Conservation (phyloP, 2,888 invertebrate genomes). For the Standfussiana lucernea region DNA sequence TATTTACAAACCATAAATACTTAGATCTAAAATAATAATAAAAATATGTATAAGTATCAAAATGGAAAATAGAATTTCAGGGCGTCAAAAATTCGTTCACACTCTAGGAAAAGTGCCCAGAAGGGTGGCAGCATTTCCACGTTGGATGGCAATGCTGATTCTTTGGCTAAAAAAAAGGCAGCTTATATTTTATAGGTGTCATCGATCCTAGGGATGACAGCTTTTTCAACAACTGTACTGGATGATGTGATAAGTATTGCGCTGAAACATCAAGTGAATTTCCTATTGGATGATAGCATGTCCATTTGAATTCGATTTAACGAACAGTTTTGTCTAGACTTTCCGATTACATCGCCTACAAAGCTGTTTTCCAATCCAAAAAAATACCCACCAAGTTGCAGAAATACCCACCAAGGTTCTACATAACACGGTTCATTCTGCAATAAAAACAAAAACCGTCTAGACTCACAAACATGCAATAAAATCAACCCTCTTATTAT, state of each 20-base stretch:
- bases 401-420: not conserved
- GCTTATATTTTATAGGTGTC: not conserved
- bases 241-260: not conserved
- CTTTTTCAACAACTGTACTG: not conserved
- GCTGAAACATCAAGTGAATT: not conserved
- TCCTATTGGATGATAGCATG: not conserved
- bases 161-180: not conserved
- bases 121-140: too few species aligned
- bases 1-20: too few species aligned
- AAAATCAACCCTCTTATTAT: conserved; percentile 12
- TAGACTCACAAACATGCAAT: not conserved
- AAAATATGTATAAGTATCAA: too few species aligned
- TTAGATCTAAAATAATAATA: too few species aligned
- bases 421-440: not conserved
- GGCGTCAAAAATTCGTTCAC: too few species aligned
- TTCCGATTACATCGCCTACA: not conserved
- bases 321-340: not conserved
- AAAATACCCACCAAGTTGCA: not conserved
- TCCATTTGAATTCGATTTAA: not conserved
- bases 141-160: too few species aligned
- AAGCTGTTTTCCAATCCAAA: not conserved
- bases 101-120: too few species aligned
- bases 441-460: not conserved
- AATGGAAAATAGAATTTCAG: too few species aligned
- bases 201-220: not conserved